Conservation (phyloP, 2,888 invertebrate genomes). For the Pecten maximus region DNA sequence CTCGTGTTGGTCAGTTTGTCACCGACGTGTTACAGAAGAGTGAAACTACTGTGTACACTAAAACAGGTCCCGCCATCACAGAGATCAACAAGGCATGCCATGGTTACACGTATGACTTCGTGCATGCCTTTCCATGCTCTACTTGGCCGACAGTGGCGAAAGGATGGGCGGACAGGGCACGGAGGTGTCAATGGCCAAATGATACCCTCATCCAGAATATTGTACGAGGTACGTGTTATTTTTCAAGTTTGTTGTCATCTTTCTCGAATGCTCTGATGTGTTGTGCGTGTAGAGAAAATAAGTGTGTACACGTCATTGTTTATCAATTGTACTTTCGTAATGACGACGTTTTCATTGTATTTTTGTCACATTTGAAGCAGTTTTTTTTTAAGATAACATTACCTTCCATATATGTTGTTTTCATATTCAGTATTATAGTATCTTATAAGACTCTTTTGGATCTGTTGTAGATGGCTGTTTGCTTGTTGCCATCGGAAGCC, state of each 20-base stretch:
- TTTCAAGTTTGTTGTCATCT: neutral
- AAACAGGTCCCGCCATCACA: constrained; percentile 55
- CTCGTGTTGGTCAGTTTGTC: neutral
- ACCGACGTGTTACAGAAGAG: constrained; percentile 36
- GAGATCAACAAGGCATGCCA: constrained; percentile 44
- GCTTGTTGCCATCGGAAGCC: constrained; percentile 57
- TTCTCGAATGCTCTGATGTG: too few species aligned
- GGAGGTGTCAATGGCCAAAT: constrained; percentile 53
- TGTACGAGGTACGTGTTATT: constrained; percentile 44
- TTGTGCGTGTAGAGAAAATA: too few species aligned
- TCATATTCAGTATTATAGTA: too few species aligned
- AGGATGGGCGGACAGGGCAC: constrained; percentile 56
- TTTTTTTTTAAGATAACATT: too few species aligned
- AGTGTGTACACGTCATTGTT: too few species aligned
- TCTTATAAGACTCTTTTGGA: too few species aligned
- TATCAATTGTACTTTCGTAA: too few species aligned
- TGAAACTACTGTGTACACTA: constrained; percentile 42
- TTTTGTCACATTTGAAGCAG: too few species aligned
- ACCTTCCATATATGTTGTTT: too few species aligned
- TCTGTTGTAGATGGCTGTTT: constrained; percentile 57
- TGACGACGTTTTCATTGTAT: too few species aligned
- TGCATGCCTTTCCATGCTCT: constrained; percentile 56
- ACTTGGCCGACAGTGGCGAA: constrained; percentile 57
- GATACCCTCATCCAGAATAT: constrained; percentile 44
- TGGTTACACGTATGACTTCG: constrained; percentile 59